Evolutionary conservation across 2,888 invertebrate species (phyloP), one percentile per base, ranked within the genome.

Genomic region (Melanchra persicariae): DNA sequence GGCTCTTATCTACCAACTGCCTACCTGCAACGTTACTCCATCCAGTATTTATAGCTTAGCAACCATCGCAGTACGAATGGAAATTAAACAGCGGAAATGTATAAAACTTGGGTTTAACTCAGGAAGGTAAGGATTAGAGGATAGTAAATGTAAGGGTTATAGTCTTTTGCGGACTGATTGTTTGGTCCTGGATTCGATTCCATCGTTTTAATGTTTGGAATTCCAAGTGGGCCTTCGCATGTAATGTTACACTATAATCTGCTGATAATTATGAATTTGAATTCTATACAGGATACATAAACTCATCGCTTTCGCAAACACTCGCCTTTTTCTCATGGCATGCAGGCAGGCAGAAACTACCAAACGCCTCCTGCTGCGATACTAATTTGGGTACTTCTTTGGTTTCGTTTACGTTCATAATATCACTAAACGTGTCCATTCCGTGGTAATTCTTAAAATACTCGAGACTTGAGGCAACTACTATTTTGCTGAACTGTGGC

Each of bases 1-100:
- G 51, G 62, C 40, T 43, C 72, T 72, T 79, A 79, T 79, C 73
- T 68, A 22, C 49, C 43, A 60, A 57, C 67, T 77, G 76, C 49
- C 43, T 57, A 60, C 37, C 67, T 62, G 51, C 62, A 59, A 68
- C 68, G 77, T 79, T 54, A 64, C 64, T 52, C 54, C 64, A 22
- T 34, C 55, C n/a, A 43, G 26, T 67, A 65, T 81, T 79, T 79
- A 80, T 68, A 55, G 40, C 37, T 10, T 12, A n/a, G 57, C 37
- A 34, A 51, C 45, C 12, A 60, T 63, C 63, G 51, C 24, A 5
- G 30, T 22, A 19, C 26, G 22, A 30, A 74, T 68, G 52, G 51
- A 47, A 65, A 78, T 78, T 59, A 62, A 59, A 62, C n/a, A 49
- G 54, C 47, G 58, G 77, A 55, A 69, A 63, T 30, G 30, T 45